Evolutionary conservation across 2,797 vertebrate genomes (phyloP).

Genomic region (Darevskia mixta): DNA sequence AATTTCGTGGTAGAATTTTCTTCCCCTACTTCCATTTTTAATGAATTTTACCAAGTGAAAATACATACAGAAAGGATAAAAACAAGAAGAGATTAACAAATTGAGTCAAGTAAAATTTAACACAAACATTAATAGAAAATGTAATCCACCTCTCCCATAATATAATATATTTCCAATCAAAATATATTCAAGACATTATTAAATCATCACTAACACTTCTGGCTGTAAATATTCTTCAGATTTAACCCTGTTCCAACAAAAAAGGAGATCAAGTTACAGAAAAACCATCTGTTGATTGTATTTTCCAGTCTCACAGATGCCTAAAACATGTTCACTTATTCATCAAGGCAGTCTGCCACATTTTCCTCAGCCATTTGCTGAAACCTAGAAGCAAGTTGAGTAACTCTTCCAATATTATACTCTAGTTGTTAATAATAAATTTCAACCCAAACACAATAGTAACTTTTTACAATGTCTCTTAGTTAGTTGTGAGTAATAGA

Average conservation of each 20-base stretch:
- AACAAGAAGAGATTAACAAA: background rate
- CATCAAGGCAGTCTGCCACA: background rate
- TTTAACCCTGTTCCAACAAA: background rate
- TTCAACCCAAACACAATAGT: background rate
- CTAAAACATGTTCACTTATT: constrained; percentile 3
- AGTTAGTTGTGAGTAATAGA: background rate
- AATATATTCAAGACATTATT: background rate
- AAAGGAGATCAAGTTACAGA: background rate
- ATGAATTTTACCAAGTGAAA: background rate
- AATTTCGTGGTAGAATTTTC: constrained; percentile 40
- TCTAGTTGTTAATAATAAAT: background rate
- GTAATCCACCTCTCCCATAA: background rate
- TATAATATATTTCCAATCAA: background rate
- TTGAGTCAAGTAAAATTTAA: background rate
- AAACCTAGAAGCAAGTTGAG: background rate
- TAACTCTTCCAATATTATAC: background rate
- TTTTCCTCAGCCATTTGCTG: background rate
- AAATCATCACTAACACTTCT: background rate
- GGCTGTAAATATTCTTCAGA: background rate
- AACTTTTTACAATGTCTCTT: background rate
- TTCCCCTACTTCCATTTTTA: background rate
- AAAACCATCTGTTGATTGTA: background rate
- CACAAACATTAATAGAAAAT: background rate
- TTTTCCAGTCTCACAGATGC: background rate
- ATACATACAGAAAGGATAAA: background rate